Conservation (phyloP, 2,797 vertebrate species). For the Crypturellus tataupa region DNA sequence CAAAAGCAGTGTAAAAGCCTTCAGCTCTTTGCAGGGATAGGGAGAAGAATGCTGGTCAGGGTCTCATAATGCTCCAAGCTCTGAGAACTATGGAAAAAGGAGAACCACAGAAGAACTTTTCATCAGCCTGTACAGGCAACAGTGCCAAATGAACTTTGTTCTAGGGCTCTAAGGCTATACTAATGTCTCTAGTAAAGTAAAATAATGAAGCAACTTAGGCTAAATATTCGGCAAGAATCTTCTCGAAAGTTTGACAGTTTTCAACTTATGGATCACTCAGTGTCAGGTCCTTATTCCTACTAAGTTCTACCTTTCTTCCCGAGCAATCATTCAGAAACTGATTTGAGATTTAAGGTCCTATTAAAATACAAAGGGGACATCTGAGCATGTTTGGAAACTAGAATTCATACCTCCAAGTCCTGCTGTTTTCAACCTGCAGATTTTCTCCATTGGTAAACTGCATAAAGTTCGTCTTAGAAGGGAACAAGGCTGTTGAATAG, state of each 20-base stretch:
- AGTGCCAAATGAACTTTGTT: neutral
- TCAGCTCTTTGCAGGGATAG: neutral
- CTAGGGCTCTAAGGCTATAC: neutral
- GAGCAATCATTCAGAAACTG: neutral
- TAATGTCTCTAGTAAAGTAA: neutral
- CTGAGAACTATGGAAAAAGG: neutral
- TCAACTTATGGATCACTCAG: neutral
- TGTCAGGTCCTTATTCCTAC: slow-evolving; percentile 1
- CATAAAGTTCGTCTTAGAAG: neutral
- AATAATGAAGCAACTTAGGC: neutral
- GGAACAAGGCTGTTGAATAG: slow-evolving; percentile 1
- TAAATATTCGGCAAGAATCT: slow-evolving; percentile 28
- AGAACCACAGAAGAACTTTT: neutral
- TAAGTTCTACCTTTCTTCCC: neutral
- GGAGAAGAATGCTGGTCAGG: neutral
- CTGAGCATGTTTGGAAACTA: neutral
- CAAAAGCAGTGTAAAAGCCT: neutral
- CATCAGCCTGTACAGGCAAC: neutral
- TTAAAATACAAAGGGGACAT: neutral
- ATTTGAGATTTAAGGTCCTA: neutral
- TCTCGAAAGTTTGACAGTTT: slow-evolving; percentile 7
- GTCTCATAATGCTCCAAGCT: slow-evolving; percentile 11
- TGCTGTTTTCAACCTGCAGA: neutral
- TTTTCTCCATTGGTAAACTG: neutral
- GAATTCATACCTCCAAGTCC: neutral